Percentiles rank a stretch among this genome's conserved stretches.
Conservation (phyloP, 2,888 invertebrate genomes). For the Megastigmus dorsalis region DNA sequence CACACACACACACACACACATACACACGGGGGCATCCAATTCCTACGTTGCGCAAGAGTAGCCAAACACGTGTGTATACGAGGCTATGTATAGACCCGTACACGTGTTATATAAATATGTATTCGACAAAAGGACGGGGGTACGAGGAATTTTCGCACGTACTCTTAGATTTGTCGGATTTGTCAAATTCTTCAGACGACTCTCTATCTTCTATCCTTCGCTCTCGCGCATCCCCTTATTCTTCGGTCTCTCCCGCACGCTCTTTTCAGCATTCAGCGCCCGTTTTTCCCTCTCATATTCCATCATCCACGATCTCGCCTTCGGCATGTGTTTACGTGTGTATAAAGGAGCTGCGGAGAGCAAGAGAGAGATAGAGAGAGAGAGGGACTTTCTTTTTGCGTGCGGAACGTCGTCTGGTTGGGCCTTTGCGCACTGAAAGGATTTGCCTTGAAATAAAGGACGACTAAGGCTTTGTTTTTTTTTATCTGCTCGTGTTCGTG, state of each 20-base stretch:
- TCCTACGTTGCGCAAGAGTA: neutral
- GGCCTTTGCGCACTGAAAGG: conserved; percentile 56
- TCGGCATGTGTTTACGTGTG: conserved; percentile 29
- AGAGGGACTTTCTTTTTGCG: neutral
- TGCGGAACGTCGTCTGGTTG: neutral
- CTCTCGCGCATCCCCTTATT: neutral
- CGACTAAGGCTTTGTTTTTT: neutral
- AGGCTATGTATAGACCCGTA: conserved; percentile 14
- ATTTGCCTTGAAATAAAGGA: conserved; percentile 57
- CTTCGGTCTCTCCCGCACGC: conserved; percentile 20
- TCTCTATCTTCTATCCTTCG: neutral
- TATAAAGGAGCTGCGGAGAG: too few relatives aligned
- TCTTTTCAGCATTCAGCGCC: conserved; percentile 29
- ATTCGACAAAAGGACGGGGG: conserved; percentile 29
- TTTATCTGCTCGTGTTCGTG: too few relatives aligned
- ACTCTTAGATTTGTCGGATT: conserved; percentile 66
- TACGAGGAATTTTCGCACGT: conserved; percentile 58
- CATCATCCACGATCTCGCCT: conserved; percentile 45
- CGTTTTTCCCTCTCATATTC: conserved; percentile 20
- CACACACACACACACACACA: too few relatives aligned
- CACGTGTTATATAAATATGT: conserved; percentile 48
- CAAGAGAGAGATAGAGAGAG: neutral
- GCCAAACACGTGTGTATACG: neutral
- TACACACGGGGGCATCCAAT: too few relatives aligned
- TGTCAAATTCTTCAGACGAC: conserved; percentile 61